These are phyloP conservation scores for Silvanus unidentatus DNA, from an alignment of 2,888 invertebrate genomes.

Conservation along the genomic window DNA sequence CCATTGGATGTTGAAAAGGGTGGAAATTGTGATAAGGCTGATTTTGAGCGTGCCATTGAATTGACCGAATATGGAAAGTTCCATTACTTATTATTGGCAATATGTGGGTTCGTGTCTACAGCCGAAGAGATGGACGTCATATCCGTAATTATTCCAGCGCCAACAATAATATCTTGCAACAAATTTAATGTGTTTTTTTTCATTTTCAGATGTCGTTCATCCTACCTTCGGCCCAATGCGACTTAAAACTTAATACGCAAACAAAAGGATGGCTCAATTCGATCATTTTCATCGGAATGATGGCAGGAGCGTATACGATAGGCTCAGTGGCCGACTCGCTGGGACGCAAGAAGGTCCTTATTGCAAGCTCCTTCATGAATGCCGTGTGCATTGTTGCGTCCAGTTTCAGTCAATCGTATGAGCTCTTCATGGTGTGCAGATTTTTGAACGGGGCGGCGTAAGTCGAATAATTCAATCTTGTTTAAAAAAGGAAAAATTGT, in stretches of 20 bases:
- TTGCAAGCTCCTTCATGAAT: constrained; percentile 85
- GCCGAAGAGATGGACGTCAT: constrained; percentile 96
- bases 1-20: constrained; percentile 59
- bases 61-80: constrained; percentile 79
- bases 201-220: constrained; percentile 73
- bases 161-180: no score
- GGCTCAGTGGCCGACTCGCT: constrained; percentile 84
- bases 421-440: constrained; percentile 83
- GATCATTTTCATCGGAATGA: constrained; percentile 70
- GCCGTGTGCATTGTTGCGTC: constrained; percentile 85
- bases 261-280: constrained; percentile 74
- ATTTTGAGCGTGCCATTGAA: constrained; percentile 84
- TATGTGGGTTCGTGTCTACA: constrained; percentile 90
- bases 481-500: not conserved
- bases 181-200: no score
- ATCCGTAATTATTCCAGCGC: constrained; percentile 49
- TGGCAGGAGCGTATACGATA: constrained; percentile 91
- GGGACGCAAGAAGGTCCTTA: constrained; percentile 81
- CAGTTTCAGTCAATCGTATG: constrained; percentile 83
- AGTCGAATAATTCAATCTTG: constrained; percentile 48
- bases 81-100: constrained; percentile 81
- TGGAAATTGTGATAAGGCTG: constrained; percentile 63
- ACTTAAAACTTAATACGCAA: constrained; percentile 76
- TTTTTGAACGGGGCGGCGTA: constrained; percentile 92
- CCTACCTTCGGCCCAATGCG: constrained; percentile 88